phyloP scores from a whole-genome alignment of 2,113 vertebrate genomes.

The Puma concolor region DNA sequence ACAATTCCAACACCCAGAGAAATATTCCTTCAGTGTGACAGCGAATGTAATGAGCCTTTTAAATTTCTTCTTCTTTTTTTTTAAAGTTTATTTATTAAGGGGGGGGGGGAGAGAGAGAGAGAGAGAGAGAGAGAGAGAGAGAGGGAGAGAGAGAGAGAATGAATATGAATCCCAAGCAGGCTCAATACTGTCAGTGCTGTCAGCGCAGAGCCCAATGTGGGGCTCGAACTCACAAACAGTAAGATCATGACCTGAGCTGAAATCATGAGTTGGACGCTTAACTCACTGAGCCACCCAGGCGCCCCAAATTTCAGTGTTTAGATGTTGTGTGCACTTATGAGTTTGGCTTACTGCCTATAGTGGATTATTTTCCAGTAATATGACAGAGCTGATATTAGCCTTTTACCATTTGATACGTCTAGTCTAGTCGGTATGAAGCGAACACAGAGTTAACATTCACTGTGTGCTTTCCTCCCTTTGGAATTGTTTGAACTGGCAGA shows the following conservation, averaged over 20 bases:
- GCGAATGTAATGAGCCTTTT: background rate
- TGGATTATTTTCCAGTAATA: background rate
- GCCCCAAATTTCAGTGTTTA: background rate
- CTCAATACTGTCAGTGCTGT: too few relatives aligned
- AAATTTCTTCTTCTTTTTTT: background rate
- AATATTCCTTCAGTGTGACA: background rate
- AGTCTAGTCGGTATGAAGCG: background rate
- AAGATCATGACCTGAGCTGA: too few relatives aligned
- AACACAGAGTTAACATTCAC: background rate
- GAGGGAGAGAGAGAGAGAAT: too few relatives aligned
- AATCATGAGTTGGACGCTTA: too few relatives aligned
- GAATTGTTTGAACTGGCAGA: constrained; percentile 72
- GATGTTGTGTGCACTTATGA: background rate
- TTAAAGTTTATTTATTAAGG: too few relatives aligned
- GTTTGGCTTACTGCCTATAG: background rate
- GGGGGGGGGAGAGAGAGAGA: too few relatives aligned
- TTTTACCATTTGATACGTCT: background rate
- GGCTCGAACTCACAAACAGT: too few relatives aligned
- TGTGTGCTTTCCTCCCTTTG: constrained; percentile 65
- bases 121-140: too few relatives aligned
- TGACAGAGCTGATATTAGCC: background rate
- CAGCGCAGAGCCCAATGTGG: too few relatives aligned
- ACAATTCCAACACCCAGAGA: background rate
- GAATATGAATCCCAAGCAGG: too few relatives aligned
- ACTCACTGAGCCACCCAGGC: too few relatives aligned